Conservation (phyloP, 2,797 vertebrate species). For the Anniella stebbinsi region DNA sequence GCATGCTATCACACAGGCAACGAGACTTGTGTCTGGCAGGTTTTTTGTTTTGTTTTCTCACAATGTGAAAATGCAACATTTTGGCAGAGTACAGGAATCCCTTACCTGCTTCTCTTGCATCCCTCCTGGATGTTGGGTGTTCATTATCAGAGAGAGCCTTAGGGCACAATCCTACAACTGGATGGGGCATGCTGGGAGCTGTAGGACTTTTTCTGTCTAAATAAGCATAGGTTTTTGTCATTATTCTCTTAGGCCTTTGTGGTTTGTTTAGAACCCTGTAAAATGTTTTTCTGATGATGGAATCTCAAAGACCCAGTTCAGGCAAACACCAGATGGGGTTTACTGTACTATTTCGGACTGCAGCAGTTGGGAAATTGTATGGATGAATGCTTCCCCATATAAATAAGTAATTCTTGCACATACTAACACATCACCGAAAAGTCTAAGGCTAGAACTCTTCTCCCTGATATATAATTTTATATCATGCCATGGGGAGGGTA, state of each 20-base stretch:
- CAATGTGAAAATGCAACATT: background rate
- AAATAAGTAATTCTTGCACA: background rate
- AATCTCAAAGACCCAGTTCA: background rate
- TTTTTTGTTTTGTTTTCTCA: background rate
- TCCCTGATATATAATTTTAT: background rate
- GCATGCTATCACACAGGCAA: constrained; percentile 21
- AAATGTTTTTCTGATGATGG: background rate
- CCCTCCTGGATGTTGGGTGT: background rate
- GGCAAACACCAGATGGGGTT: background rate
- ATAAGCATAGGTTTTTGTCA: too few relatives aligned
- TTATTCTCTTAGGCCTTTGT: background rate
- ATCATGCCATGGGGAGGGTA: background rate
- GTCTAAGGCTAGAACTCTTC: background rate
- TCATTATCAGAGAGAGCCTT: background rate
- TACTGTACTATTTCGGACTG: background rate
- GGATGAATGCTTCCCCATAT: background rate
- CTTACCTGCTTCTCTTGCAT: background rate
- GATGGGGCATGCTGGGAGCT: too few relatives aligned
- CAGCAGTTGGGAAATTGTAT: background rate
- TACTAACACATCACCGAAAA: background rate
- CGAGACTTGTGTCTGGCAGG: constrained; percentile 13
- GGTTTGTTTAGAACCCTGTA: background rate
- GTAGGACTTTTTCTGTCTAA: too few relatives aligned
- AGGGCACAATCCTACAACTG: too few relatives aligned
- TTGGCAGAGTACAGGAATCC: constrained; percentile 2